Evolutionary conservation across 1,140 invertebrate species (phyloP).

Genomic region (Zaprionus ghesquierei): DNA sequence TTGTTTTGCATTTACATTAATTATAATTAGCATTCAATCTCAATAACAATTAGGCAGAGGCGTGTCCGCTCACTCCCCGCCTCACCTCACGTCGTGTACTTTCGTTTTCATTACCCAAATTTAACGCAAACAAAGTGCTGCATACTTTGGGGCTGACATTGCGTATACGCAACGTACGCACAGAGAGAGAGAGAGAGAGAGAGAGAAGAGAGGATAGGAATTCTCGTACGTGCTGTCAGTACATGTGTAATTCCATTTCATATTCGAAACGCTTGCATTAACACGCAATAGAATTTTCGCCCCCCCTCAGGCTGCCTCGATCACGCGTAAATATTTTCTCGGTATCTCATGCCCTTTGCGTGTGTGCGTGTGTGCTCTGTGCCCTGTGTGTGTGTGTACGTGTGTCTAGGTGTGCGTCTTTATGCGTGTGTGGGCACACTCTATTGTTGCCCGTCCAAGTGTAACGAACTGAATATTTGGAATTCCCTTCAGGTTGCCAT

Average conservation of each 20-base stretch:
- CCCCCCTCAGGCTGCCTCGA: conserved; percentile 21
- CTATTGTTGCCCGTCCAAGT: background rate
- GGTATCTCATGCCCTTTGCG: conserved; percentile 6
- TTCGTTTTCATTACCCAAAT: conserved; percentile 63
- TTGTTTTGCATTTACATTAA: conserved; percentile 59
- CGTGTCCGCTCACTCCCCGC: background rate
- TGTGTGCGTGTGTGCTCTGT: background rate
- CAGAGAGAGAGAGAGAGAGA: background rate
- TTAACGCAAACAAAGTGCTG: conserved; percentile 49
- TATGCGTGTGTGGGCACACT: background rate
- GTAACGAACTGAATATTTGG: background rate
- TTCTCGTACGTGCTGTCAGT: conserved; percentile 18
- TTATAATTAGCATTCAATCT: conserved; percentile 52
- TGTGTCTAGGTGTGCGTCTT: background rate
- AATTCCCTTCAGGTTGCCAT: conserved; percentile 14
- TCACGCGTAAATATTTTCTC: conserved; percentile 43
- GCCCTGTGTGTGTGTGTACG: background rate
- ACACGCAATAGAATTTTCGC: conserved; percentile 59
- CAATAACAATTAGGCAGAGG: conserved; percentile 50
- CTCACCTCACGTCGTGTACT: background rate
- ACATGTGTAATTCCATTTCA: conserved; percentile 42
- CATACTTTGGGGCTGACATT: conserved; percentile 63
- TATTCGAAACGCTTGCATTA: conserved; percentile 48
- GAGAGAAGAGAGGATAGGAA: background rate
- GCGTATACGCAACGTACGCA: conserved; percentile 54